phyloP scores from a whole-genome alignment of 2,797 vertebrate species.

The Galago senegalensis region DNA sequence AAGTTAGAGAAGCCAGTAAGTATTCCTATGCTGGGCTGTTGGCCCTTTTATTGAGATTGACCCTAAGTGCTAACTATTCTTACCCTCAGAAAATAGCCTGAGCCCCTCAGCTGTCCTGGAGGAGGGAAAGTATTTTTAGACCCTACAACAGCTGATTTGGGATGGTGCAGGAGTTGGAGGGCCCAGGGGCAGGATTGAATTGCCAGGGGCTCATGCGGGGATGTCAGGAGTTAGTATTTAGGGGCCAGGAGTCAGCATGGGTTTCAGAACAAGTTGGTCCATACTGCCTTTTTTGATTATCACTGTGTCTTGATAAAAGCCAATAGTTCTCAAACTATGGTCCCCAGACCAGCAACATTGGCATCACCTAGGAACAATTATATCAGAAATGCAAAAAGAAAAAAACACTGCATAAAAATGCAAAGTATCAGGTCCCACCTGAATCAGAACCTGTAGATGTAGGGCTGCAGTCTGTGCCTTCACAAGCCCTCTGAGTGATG shows the following conservation, averaged over 20 bases:
- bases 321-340: background rate
- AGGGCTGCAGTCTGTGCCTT: background rate
- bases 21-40: background rate
- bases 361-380: background rate
- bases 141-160: constrained; percentile 79
- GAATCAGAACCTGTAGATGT: background rate
- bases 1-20: background rate
- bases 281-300: background rate
- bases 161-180: constrained; percentile 39
- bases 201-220: background rate
- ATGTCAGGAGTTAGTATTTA: background rate
- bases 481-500: background rate
- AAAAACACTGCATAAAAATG: background rate
- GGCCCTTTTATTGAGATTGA: constrained; percentile 21
- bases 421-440: background rate
- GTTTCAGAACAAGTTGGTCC: background rate
- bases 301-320: background rate
- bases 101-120: constrained; percentile 81
- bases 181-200: constrained; percentile 36
- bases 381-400: background rate
- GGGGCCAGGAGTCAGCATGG: background rate
- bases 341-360: background rate
- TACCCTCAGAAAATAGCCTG: constrained; percentile 54
- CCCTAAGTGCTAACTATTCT: constrained; percentile 62
- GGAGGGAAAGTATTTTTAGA: constrained; percentile 78